Percentiles rank a stretch among this genome's conserved stretches.
These are phyloP conservation scores for Andrena camellia DNA, from an alignment of 2,888 invertebrate species.

Conservation along the genomic window DNA sequence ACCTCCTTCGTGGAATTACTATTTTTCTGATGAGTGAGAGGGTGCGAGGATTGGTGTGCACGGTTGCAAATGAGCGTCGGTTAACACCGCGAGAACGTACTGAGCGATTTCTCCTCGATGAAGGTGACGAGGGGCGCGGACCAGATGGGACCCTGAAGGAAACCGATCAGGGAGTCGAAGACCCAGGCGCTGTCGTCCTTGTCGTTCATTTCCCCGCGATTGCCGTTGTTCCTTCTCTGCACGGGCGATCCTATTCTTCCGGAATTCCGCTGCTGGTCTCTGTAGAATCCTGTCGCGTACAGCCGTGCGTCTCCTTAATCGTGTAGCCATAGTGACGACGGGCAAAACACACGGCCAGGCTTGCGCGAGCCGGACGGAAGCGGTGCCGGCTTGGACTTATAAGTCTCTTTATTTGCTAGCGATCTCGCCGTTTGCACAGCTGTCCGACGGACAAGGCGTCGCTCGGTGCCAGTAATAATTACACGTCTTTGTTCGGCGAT, in stretches of 20 bases:
- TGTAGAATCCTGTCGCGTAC: neutral
- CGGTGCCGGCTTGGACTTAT: constrained; percentile 1
- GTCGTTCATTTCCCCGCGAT: constrained; percentile 70
- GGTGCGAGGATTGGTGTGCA: too few relatives aligned
- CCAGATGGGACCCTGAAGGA: constrained; percentile 96
- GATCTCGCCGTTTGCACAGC: neutral
- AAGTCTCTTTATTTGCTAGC: constrained; percentile 11
- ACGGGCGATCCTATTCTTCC: neutral
- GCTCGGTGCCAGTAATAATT: neutral
- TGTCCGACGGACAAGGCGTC: neutral
- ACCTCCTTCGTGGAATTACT: neutral
- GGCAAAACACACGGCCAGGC: constrained; percentile 62
- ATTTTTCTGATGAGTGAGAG: constrained; percentile 20
- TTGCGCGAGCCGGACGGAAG: constrained; percentile 52
- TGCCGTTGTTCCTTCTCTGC: neutral
- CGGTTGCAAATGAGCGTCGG: too few relatives aligned
- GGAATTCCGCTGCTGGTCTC: neutral
- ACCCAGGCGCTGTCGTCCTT: constrained; percentile 93
- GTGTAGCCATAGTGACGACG: constrained; percentile 66
- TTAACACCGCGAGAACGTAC: constrained; percentile 86
- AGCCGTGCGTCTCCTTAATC: constrained; percentile 3
- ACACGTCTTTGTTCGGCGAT: neutral
- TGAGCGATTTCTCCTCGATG: constrained; percentile 96
- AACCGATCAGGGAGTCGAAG: constrained; percentile 95
- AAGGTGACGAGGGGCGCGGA: constrained; percentile 96